Conservation (phyloP, 1,140 invertebrate genomes). For the Anastrepha ludens region DNA sequence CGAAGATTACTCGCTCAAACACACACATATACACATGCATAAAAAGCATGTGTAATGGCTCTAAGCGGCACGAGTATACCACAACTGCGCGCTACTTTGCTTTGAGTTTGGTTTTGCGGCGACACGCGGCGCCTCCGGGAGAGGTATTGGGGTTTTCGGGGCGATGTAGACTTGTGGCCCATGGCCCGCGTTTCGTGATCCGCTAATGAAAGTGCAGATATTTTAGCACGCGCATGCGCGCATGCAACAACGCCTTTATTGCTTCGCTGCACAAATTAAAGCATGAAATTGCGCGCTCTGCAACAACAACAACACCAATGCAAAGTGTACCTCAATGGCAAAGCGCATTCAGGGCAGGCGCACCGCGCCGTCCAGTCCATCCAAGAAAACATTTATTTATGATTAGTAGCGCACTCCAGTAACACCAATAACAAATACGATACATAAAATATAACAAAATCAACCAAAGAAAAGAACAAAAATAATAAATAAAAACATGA, state of each 20-base stretch:
- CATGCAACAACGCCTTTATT: slow-evolving; percentile 34
- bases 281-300: slow-evolving; percentile 22
- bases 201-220: slow-evolving; percentile 39
- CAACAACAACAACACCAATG: background rate
- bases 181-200: slow-evolving; percentile 4
- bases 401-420: background rate
- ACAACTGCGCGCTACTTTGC: slow-evolving; percentile 1
- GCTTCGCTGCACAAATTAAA: slow-evolving; percentile 30
- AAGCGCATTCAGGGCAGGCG: background rate
- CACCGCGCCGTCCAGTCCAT: no score
- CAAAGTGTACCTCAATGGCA: background rate
- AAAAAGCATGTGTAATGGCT: background rate
- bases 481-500: background rate
- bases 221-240: slow-evolving; percentile 42
- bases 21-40: background rate
- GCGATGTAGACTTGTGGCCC: background rate
- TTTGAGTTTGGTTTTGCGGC: background rate
- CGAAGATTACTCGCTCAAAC: background rate
- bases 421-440: background rate
- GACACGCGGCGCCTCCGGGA: background rate
- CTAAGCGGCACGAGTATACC: background rate
- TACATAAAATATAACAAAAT: background rate
- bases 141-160: background rate
- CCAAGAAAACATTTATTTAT: slow-evolving; percentile 8
- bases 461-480: background rate